Evolutionary conservation across 2,797 vertebrate genomes (phyloP), one percentile per base, ranked within the genome.

Genomic region (Acanthurus leucopareius): DNA sequence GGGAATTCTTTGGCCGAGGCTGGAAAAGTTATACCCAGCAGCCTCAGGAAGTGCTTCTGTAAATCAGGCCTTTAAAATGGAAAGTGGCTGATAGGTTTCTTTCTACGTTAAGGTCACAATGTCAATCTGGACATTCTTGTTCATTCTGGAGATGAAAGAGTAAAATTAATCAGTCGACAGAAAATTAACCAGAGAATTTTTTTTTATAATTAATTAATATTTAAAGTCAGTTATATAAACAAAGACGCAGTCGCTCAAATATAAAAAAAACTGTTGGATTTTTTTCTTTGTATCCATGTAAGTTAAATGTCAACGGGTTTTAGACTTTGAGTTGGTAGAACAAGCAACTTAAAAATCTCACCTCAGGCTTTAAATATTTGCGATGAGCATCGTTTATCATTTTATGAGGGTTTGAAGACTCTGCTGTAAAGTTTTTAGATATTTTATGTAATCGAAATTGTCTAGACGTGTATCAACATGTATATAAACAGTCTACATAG

Each of bases 331-430:
- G 20, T 48, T 1, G 3, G 69, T 14, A 69, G 56, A 59, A 72
- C 6, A 1, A 57, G 17, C 32, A 28, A 11, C 44, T 47, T 4
- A 9, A 54, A 65, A 65, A 38, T 52, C 20, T 75, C 7, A 17
- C 57, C 52, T 74, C 20, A 22, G 65, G 49, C 73, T 54, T 35
- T 71, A 17, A 20, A 7, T 69, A 57, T 42, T 20, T 45, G 13
- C 68, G 4, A n/a, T n/a, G 60, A 14, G 11, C 5, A 38, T 54
- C 20, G 64, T 62, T 70, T 17, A 51, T 25, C 10, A 59, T 44
- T 44, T 59, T n/a, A 4, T 42, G 5, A 10, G 22, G 5, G 44
- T 62, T 68, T 58, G 53, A 40, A 8, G 40, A 40, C 40, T 8
- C 8, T 32, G 28, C 28, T 32, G 3, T 32, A 32, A 32, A 40